Conservation (phyloP, 1,140 invertebrate genomes). For the Pinna nobilis region DNA sequence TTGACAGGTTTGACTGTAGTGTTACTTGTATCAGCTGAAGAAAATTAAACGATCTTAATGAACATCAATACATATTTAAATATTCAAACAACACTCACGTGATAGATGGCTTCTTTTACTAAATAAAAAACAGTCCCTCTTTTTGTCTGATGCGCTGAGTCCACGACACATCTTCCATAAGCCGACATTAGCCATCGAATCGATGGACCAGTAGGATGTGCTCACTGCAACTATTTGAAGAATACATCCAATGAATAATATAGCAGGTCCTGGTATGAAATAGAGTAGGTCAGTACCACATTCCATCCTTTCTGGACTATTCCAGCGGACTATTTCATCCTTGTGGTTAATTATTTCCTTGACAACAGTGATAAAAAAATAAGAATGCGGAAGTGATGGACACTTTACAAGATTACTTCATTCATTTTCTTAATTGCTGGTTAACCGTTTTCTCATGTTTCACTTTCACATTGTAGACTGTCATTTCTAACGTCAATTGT, state of each 20-base stretch:
- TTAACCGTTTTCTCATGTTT: no score
- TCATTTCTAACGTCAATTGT: no score
- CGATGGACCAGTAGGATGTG: constrained; percentile 9
- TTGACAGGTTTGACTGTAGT: no score
- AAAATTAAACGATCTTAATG: no score
- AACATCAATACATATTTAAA: background rate
- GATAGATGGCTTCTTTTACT: constrained; percentile 4
- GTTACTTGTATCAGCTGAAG: no score
- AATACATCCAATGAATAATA: constrained; percentile 12
- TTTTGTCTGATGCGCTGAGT: background rate
- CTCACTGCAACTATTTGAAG: constrained; percentile 3
- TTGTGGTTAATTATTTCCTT: no score
- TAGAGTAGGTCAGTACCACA: constrained; percentile 5
- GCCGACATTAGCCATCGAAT: constrained; percentile 3
- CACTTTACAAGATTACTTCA: no score
- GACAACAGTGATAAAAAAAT: no score
- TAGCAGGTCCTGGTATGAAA: constrained; percentile 10
- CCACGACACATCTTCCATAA: constrained; percentile 20
- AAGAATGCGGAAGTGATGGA: no score
- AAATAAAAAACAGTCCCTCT: constrained; percentile 8
- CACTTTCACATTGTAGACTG: no score
- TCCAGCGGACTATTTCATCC: background rate
- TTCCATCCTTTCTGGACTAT: background rate
- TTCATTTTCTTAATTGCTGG: no score
- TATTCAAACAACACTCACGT: background rate